Base-by-base conservation (phyloP, 2,113 vertebrate genomes). In the Anguilla rostrata region DNA sequence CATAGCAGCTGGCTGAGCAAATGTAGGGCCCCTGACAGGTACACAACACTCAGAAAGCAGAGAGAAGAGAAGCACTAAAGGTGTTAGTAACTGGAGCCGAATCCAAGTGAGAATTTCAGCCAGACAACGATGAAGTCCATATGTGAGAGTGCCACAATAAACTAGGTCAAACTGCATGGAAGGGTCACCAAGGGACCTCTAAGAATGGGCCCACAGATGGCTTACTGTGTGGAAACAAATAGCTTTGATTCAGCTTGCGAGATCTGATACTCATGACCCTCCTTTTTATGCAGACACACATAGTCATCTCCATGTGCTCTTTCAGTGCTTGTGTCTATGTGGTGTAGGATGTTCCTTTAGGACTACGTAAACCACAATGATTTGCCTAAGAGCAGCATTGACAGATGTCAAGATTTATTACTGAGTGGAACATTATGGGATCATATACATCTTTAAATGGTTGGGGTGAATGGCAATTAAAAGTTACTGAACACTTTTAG, bases 121-220 rank as follows among this genome's bases (percentile, higher is more conserved):
- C 87, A 94, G 96, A 96, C 95, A 95, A 94, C 96, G 95, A 97
- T 96, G 93, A 95, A 95, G 95, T 95, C 96, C 95, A 89, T 95
- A 96, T 96, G 96, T 93, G 96, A 93, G 91, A 87, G 82, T 93
- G 94, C 92, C 93, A 94, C 94, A 94, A 97, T 97, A 96, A 96
- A 96, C 96, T 96, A 97, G 94, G 94, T 95, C 92, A 91, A 93
- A 94, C 96, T 83, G 93, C 93, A 95, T 85, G 95, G 94, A 91
- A 94, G 94, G 94, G 95, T 94, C 96, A 92, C 89, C 89, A 89
- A 95, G 95, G 96, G 90, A 91, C 92, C 66, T 96, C 96, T 95
- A 96, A 96, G 97, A 96, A 97, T 96, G 97, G 96, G 95, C 81
- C 94, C 95, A 93, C 94, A 94, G 94, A 94, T 93, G 93, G 93